Evolutionary conservation across 2,888 invertebrate genomes (phyloP).

Genomic region (Balanococcus diminutus): DNA sequence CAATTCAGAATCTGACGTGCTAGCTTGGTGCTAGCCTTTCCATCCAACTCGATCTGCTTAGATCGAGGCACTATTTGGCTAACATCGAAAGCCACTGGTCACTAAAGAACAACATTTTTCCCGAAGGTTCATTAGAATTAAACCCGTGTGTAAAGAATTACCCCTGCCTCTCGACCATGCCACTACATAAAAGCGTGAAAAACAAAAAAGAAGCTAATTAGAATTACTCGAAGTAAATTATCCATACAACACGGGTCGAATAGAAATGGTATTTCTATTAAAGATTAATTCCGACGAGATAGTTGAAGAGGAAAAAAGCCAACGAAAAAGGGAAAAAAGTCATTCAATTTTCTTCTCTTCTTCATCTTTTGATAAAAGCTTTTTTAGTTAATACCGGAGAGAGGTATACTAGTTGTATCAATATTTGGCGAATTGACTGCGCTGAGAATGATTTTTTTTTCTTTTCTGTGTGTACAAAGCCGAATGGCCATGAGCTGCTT

Average conservation of each 20-base stretch:
- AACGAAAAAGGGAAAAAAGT: background rate
- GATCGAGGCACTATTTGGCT: no score
- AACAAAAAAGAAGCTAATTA: no score
- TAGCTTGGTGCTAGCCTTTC: no score
- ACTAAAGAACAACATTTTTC: no score
- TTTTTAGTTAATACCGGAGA: conserved; percentile 4
- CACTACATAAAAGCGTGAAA: no score
- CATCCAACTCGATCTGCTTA: no score
- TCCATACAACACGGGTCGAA: background rate
- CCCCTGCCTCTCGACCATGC: no score
- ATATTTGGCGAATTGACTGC: conserved; percentile 14
- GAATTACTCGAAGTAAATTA: background rate
- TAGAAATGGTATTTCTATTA: background rate
- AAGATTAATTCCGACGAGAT: background rate
- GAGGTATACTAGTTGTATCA: background rate
- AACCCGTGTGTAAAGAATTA: no score
- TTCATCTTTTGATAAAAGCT: conserved; percentile 3
- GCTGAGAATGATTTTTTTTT: background rate
- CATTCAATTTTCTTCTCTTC: background rate
- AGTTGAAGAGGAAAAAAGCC: background rate
- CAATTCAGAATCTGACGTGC: no score
- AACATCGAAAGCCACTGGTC: no score
- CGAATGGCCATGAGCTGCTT: conserved; percentile 10
- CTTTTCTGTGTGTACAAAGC: background rate
- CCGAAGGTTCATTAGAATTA: no score